Conservation (phyloP, 2,113 vertebrate genomes). For the Carassius auratus region DNA sequence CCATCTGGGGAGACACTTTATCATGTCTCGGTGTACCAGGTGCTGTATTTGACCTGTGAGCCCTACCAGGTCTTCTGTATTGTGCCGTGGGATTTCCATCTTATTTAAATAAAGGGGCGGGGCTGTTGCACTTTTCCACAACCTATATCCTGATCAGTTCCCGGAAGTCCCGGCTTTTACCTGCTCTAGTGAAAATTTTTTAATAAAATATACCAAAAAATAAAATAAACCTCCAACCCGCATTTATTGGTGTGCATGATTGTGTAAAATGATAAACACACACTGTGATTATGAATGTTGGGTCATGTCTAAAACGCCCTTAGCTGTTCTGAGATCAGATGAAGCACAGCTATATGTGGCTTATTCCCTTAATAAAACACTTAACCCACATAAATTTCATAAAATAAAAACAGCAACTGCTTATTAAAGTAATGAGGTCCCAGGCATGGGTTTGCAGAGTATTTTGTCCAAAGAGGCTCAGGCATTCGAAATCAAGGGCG, state of each 20-base stretch:
- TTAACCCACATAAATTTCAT: not conserved
- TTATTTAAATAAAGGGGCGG: constrained; percentile 76
- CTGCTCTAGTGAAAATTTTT: constrained; percentile 72
- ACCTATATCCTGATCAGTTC: constrained; percentile 72
- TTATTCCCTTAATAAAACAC: not conserved
- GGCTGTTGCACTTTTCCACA: constrained; percentile 79
- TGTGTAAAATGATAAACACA: not conserved
- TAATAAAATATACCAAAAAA: constrained; percentile 75
- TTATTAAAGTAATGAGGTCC: not conserved
- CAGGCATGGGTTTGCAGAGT: not conserved
- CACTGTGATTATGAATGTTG: not conserved
- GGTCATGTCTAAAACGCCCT: not conserved
- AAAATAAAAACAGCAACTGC: not conserved
- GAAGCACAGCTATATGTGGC: not conserved
- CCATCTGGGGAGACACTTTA: constrained; percentile 65
- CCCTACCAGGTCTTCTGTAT: constrained; percentile 68
- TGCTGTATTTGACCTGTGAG: constrained; percentile 74
- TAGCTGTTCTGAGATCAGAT: not conserved
- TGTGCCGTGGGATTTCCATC: constrained; percentile 73
- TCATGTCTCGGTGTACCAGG: constrained; percentile 62
- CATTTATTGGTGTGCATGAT: not conserved
- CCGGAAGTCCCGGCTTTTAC: constrained; percentile 72
- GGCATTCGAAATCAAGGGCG: not conserved
- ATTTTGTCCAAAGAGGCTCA: not conserved
- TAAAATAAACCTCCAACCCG: not conserved